Evolutionary conservation across 2,888 invertebrate genomes (phyloP).

Genomic region (Oligia fasciuncula): DNA sequence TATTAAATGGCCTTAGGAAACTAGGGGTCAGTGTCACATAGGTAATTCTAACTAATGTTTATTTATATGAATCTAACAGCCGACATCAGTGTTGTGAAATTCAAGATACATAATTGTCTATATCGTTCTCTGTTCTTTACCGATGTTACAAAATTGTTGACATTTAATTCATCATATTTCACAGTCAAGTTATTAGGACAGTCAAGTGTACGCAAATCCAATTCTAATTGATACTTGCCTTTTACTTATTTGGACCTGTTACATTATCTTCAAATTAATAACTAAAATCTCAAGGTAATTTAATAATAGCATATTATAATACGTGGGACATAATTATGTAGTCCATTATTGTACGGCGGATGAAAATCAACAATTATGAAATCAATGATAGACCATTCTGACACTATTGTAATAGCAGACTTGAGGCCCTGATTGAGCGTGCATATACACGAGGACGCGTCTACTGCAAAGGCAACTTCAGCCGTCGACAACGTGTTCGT

Average conservation of each 20-base stretch:
- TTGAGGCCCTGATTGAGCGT: no score
- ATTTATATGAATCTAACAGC: neutral
- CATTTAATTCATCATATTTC: constrained; percentile 19
- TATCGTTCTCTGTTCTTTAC: neutral
- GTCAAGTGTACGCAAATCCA: neutral
- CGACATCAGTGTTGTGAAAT: constrained; percentile 21
- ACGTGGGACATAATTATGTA: no score
- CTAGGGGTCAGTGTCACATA: constrained; percentile 16
- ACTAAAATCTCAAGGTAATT: neutral
- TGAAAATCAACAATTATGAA: no score
- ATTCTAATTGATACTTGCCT: neutral
- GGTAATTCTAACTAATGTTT: constrained; percentile 20
- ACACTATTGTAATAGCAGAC: no score
- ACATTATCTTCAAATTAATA: neutral
- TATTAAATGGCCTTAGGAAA: neutral
- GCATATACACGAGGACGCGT: no score
- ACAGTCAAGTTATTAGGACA: neutral
- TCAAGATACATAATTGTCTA: constrained; percentile 28
- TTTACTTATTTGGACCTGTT: neutral
- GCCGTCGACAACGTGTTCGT: no score
- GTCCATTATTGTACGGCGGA: no score
- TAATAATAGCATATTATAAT: neutral
- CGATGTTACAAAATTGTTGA: constrained; percentile 27
- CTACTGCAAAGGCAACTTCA: no score
- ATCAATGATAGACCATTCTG: no score